Percentiles rank a stretch among this genome's conserved stretches.
phyloP scores from a whole-genome alignment of 1,140 invertebrate species.

The Papilio aristodemus region DNA sequence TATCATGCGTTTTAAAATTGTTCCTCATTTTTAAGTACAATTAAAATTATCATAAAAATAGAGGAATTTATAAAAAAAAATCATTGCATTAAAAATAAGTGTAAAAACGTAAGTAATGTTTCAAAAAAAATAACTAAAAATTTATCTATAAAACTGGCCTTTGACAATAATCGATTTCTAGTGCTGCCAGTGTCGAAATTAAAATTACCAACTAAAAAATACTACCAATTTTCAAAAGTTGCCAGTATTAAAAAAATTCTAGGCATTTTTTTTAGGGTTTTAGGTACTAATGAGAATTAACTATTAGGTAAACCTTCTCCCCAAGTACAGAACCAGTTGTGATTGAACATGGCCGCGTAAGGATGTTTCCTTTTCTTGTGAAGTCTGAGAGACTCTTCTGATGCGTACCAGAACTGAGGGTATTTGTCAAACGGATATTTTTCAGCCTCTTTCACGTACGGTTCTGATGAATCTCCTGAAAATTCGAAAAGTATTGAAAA shows the following conservation, averaged over 20 bases:
- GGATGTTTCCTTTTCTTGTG: conserved; percentile 74
- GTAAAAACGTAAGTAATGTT: too few species aligned
- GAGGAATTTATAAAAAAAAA: too few species aligned
- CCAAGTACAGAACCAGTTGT: conserved; percentile 66
- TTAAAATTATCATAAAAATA: background rate
- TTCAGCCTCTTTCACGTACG: conserved; percentile 60
- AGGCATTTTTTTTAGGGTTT: too few species aligned
- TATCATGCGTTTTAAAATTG: background rate
- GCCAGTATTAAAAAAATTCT: conserved; percentile 2
- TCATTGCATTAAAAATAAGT: too few species aligned
- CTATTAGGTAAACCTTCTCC: conserved; percentile 58
- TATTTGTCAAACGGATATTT: conserved; percentile 67
- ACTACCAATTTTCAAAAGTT: background rate
- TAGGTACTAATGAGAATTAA: conserved; percentile 44
- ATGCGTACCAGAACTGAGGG: conserved; percentile 72
- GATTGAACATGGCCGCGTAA: conserved; percentile 66
- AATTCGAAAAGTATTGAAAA: conserved; percentile 31
- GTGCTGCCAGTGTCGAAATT: conserved; percentile 36
- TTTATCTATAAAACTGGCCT: background rate
- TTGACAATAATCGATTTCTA: background rate
- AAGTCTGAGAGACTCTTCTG: conserved; percentile 63
- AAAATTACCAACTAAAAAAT: conserved; percentile 31
- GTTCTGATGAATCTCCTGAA: conserved; percentile 55
- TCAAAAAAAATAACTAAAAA: background rate
- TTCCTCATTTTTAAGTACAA: conserved; percentile 11